Evolutionary conservation across 92 coral and sea anemone genomes (phyloP), one percentile per base, ranked within the genome.

Genomic region (Hydrozoanthus gracilis): DNA sequence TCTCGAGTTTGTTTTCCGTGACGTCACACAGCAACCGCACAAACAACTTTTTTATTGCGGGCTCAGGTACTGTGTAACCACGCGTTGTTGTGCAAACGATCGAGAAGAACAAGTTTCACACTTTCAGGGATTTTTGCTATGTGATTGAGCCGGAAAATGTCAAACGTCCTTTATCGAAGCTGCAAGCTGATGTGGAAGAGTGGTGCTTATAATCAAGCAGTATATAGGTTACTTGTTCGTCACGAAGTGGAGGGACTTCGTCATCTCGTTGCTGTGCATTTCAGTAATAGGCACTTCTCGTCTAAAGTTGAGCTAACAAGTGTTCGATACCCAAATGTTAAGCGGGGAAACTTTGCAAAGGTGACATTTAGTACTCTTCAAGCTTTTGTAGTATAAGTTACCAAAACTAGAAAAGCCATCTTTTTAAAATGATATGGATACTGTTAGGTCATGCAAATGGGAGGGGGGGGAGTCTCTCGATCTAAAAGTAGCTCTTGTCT

Each of bases 1-100:
- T 8, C 51, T 14, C 35, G 17, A 79, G 84, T 86, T 79, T 92
- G 98, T 94, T 94, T 91, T 83, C 67, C 90, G 91, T 94, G 98
- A 92, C 98, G 98, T 94, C 98, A 92, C 85, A 80, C 95, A 89
- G 95, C 91, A 94, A 94, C 95, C 51, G 89, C 76, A 61, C 58
- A 62, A 20, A 58, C 62, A 9, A 17, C 67, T 51, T 49, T 71
- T 12, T 8, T 9, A 79, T 51, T 89, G 95, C 93, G 88, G 98
- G 98, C 98, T 94, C 98, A 85, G 13, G 39, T 20, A 3, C 62
- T 48, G n/a, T 61, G 71, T 9, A 49, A 64, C 71, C 72, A 20
- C 8, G 71, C 69, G 8, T 3, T 54, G 8, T 60, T 55, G 48
- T 68, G 73, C 44, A 27, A 27, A 27, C 39, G 39, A 27, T 27